Conservation (phyloP, 2,888 invertebrate species). For the Caradrina clavipalpis region DNA sequence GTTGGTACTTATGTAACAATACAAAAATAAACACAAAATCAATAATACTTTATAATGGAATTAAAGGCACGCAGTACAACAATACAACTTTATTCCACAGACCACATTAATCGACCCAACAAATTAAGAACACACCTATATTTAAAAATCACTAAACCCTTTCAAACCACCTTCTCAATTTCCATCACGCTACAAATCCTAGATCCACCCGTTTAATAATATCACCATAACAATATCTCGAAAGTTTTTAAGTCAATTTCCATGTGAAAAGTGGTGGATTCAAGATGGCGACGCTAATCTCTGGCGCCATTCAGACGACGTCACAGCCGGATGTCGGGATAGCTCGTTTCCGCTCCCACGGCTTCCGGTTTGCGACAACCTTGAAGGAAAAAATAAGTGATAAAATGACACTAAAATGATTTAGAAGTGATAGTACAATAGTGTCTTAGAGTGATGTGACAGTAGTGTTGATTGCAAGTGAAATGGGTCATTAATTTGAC, state of each 20-base stretch:
- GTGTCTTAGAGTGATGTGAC: neutral
- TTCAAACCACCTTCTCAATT: neutral
- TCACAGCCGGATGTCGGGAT: conserved; percentile 75
- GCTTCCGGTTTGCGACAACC: conserved; percentile 70
- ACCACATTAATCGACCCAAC: no score
- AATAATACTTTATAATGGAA: no score
- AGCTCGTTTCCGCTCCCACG: conserved; percentile 70
- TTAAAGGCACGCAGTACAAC: no score
- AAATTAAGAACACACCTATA: no score
- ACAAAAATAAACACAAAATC: no score
- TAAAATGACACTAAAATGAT: conserved; percentile 51
- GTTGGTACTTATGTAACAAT: no score
- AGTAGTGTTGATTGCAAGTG: conserved; percentile 9
- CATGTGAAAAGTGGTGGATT: conserved; percentile 62
- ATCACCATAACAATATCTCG: conserved; percentile 47
- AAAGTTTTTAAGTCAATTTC: conserved; percentile 59
- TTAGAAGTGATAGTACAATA: conserved; percentile 25
- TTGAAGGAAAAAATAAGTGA: conserved; percentile 54
- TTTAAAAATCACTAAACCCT: neutral
- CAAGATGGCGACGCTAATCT: conserved; percentile 64
- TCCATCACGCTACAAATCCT: conserved; percentile 15
- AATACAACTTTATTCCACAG: no score
- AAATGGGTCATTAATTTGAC: conserved; percentile 6
- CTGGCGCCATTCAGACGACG: conserved; percentile 76
- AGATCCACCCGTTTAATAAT: conserved; percentile 37